These are phyloP conservation scores for Orthonychiurus folsomi DNA, from an alignment of 2,888 invertebrate genomes.

Conservation along the genomic window DNA sequence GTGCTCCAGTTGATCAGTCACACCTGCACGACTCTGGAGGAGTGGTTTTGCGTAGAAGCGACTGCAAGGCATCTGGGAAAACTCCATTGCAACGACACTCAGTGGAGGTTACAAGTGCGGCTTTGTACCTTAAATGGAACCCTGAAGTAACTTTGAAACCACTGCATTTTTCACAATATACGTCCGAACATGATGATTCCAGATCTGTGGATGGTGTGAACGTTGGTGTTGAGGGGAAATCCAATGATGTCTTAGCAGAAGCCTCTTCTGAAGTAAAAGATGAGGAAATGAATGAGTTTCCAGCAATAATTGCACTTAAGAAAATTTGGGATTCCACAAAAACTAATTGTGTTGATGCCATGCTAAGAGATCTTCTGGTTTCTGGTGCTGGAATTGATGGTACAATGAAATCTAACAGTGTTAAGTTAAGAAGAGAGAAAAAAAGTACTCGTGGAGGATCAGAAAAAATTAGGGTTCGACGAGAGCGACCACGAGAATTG, in stretches of 20 bases:
- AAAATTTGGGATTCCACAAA: conserved; percentile 38
- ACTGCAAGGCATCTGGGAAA: conserved; percentile 29
- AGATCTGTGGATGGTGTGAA: neutral
- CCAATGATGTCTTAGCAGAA: neutral
- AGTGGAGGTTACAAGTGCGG: conserved; percentile 66
- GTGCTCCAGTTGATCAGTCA: neutral
- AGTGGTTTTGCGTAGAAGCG: conserved; percentile 28
- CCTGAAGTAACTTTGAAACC: conserved; percentile 28
- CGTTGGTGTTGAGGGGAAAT: neutral
- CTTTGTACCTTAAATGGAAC: conserved; percentile 50
- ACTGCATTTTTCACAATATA: neutral
- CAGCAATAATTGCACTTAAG: conserved; percentile 34
- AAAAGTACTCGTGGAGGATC: conserved; percentile 17
- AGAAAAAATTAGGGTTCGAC: conserved; percentile 16
- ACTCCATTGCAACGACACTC: conserved; percentile 65
- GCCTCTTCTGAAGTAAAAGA: neutral
- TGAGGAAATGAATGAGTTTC: conserved; percentile 21
- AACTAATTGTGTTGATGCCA: conserved; percentile 27
- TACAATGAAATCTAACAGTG: conserved; percentile 14
- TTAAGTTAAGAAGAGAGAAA: conserved; percentile 24
- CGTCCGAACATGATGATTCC: neutral
- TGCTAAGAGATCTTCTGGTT: conserved; percentile 21
- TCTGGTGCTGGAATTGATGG: conserved; percentile 10
- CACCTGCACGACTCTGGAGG: neutral
- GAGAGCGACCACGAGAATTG: conserved; percentile 31